Evolutionary conservation across 1,140 invertebrate genomes (phyloP), one percentile per base, ranked within the genome.

Genomic region (Parapsyche elsis): DNA sequence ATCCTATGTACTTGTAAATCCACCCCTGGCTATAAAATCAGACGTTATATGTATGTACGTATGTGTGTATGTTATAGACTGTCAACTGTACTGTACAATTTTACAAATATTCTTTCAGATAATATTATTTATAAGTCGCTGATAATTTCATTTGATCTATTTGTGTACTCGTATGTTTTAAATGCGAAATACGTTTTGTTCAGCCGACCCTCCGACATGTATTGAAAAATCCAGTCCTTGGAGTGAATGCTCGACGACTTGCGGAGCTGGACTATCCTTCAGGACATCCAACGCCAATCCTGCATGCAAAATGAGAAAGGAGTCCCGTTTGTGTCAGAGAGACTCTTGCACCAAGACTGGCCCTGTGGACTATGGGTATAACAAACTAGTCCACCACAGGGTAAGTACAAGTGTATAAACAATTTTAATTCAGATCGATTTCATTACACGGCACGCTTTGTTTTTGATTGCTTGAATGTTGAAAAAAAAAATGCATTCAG

Each of bases 261-360:
- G 93, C 84, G 93, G 92, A 16, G 87, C 90, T 16, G 93, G 93
- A 4, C 85, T 92, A 16, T 93, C 92, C 21, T 88, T 90, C 23
- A 86, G 93, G n/a, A 86, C 90, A 76, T 91, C 91, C 0, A 91
- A 90, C 83, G 87, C 91, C 80, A 92, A 92, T 83, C 86, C 87
- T n/a, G 86, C 88, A 44, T 92, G 92, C 84, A 85, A 86, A 53
- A 87, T 90, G 77, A 87, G 88, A 57, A 91, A 90, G 81, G 92
- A 93, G 85, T 91, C 90, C 12, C 87, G 93, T 57, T 85, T 94
- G 7, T 94, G 93, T 83, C 89, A 91, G 80, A 85, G 91, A 1
- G 85, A 90, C 70, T 88, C 59, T 7, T 82, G 81, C 38, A 61
- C 64, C 71, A 45, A 38, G 30, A 38, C 30, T 4, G 30, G 30